phyloP scores from a whole-genome alignment of 1,140 invertebrate genomes.

The Helicoverpa armigera region DNA sequence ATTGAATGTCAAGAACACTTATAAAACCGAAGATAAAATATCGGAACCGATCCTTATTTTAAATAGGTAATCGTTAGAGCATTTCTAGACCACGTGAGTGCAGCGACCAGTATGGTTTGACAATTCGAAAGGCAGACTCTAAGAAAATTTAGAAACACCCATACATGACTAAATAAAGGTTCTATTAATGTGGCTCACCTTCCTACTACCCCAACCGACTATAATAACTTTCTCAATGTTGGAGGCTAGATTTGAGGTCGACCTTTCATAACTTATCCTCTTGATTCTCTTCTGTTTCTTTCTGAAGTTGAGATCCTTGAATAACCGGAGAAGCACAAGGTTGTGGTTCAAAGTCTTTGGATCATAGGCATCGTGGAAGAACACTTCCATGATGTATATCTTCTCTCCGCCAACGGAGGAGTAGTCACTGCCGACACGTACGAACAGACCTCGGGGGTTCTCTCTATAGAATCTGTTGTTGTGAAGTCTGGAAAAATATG shows the following conservation, averaged over 20 bases:
- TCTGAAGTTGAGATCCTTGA: slow-evolving; percentile 54
- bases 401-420: slow-evolving; percentile 67
- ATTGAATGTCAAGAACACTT: background rate
- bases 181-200: slow-evolving; percentile 40
- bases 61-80: no score
- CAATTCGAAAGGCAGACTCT: no score
- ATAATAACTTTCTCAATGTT: slow-evolving; percentile 68
- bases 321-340: slow-evolving; percentile 56
- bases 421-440: slow-evolving; percentile 71
- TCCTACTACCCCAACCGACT: slow-evolving; percentile 76
- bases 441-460: slow-evolving; percentile 70
- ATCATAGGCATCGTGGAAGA: slow-evolving; percentile 71
- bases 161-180: no score
- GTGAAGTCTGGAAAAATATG: slow-evolving; percentile 15
- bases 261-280: slow-evolving; percentile 70
- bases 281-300: slow-evolving; percentile 59
- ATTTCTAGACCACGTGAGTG: no score
- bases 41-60: no score
- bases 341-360: slow-evolving; percentile 71
- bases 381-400: slow-evolving; percentile 68
- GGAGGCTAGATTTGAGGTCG: slow-evolving; percentile 51
- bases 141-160: no score
- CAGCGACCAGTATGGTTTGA: no score
- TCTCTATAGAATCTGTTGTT: slow-evolving; percentile 79
- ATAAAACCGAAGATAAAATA: no score